Percentiles rank a stretch among this genome's conserved stretches.
Conservation (phyloP, 2,888 invertebrate genomes). For the Metallyticus violacea region DNA sequence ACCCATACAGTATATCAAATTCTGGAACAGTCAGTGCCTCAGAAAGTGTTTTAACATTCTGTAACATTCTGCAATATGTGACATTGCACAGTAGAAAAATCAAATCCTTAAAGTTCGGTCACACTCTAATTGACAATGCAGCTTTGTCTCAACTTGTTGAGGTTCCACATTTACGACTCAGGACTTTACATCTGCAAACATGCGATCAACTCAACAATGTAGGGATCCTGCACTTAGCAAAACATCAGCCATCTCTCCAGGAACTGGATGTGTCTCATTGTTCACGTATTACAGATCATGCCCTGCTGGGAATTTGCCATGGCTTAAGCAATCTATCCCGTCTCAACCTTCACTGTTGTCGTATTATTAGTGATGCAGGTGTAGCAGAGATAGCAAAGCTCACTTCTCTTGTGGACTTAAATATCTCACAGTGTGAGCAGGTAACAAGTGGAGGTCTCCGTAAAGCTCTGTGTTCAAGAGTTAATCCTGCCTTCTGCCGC, state of each 20-base stretch:
- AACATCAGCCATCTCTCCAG: conserved; percentile 54
- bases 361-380: conserved; percentile 62
- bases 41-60: conserved; percentile 69
- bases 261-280: conserved; percentile 64
- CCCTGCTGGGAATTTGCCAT: conserved; percentile 58
- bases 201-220: conserved; percentile 63
- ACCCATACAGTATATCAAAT: conserved; percentile 47
- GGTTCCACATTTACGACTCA: conserved; percentile 52
- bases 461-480: conserved; percentile 34
- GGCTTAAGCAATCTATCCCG: conserved; percentile 56
- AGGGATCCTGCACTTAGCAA: conserved; percentile 56
- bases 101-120: conserved; percentile 61
- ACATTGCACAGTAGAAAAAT: conserved; percentile 53
- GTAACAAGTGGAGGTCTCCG: conserved; percentile 61
- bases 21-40: conserved; percentile 48
- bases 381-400: conserved; percentile 55
- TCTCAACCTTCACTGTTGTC: conserved; percentile 62
- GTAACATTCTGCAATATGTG: conserved; percentile 60
- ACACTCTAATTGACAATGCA: conserved; percentile 64
- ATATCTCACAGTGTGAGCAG: conserved; percentile 66
- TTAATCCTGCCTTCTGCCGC: conserved; percentile 19
- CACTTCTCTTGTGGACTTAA: conserved; percentile 55
- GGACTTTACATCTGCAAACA: conserved; percentile 52
- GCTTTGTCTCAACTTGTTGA: conserved; percentile 57
- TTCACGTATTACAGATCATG: conserved; percentile 62